A percentile compares a stretch with the other conserved stretches of the same genome.
Conservation (phyloP, 2,888 invertebrate species). For the Helleia helle region DNA sequence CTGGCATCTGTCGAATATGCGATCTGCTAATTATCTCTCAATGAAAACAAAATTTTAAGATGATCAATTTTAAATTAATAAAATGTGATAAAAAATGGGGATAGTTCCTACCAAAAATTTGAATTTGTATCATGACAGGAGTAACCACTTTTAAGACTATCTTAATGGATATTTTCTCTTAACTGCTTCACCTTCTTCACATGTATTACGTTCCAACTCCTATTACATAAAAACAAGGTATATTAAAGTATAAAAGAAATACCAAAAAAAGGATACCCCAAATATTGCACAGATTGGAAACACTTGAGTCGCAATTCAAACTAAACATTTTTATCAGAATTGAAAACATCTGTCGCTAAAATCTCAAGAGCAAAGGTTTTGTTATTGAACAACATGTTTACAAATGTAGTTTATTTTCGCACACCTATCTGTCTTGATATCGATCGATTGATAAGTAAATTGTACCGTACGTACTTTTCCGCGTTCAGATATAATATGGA, state of each 20-base stretch:
- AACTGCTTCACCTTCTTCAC: too few relatives aligned
- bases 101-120: too few relatives aligned
- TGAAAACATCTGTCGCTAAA: background rate
- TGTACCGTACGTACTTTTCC: constrained; percentile 5
- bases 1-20: too few relatives aligned
- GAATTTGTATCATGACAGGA: too few relatives aligned
- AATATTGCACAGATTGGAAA: background rate
- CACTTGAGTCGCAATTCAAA: background rate
- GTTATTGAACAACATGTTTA: constrained; percentile 5
- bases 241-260: background rate
- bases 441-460: constrained; percentile 6
- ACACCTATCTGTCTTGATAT: constrained; percentile 3
- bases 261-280: background rate
- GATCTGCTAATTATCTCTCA: too few relatives aligned
- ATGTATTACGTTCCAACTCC: too few relatives aligned
- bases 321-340: background rate
- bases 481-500: constrained; percentile 2
- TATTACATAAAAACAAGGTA: too few relatives aligned
- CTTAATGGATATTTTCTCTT: too few relatives aligned
- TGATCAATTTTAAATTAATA: too few relatives aligned
- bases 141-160: too few relatives aligned
- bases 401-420: constrained; percentile 2
- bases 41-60: too few relatives aligned
- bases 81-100: too few relatives aligned
- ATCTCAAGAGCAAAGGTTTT: background rate